These are phyloP conservation scores for Habrosyne pyritoides DNA, from an alignment of 2,888 invertebrate genomes.

Conservation along the genomic window DNA sequence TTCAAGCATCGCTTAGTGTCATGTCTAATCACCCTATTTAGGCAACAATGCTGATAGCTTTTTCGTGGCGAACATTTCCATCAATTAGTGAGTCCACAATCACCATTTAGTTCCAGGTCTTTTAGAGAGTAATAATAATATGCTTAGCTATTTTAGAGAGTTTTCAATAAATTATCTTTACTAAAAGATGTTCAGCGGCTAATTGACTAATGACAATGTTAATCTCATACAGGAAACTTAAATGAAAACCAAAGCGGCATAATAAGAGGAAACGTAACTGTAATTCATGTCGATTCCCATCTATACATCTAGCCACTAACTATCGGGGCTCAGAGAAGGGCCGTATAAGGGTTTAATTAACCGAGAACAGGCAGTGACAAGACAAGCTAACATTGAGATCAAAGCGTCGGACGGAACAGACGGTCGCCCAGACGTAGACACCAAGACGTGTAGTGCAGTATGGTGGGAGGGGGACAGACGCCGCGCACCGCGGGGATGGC, in stretches of 20 bases:
- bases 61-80: constrained; percentile 2
- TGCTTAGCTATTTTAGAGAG: neutral
- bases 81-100: neutral
- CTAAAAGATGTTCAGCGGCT: neutral
- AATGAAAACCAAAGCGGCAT: constrained; percentile 5
- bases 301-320: constrained; percentile 20
- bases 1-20: constrained; percentile 2
- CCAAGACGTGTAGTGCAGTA: constrained; percentile 45
- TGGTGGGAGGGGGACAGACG: constrained; percentile 29
- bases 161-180: neutral
- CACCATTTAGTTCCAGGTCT: neutral
- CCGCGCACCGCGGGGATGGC: constrained; percentile 27
- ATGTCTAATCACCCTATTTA: constrained; percentile 1
- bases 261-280: constrained; percentile 28
- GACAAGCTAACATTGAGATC: constrained; percentile 46
- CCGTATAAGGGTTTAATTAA: constrained; percentile 56
- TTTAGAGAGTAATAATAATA: too few relatives aligned
- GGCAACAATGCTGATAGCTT: neutral
- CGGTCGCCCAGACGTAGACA: constrained; percentile 76
- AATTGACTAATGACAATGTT: neutral
- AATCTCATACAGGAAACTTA: neutral
- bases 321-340: constrained; percentile 14
- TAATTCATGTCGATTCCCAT: constrained; percentile 25
- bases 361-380: constrained; percentile 34
- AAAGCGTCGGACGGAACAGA: constrained; percentile 61